Evolutionary conservation across 2,888 invertebrate genomes (phyloP).

Genomic region (Euzophera pinguis): DNA sequence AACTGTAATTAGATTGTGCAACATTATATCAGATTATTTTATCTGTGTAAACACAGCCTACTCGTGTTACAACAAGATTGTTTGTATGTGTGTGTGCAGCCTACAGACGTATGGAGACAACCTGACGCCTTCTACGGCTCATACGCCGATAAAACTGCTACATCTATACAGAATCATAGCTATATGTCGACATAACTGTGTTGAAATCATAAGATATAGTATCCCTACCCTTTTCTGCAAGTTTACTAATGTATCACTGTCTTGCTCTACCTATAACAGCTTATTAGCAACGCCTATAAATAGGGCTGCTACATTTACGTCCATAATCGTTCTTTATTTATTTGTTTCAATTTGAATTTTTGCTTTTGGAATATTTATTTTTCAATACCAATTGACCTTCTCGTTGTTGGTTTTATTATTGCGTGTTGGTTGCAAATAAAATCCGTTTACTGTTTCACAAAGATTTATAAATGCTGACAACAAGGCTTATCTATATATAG

Average conservation of each 20-base stretch:
- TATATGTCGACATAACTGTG: slow-evolving; percentile 19
- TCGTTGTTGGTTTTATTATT: too few relatives aligned
- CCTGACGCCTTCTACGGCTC: slow-evolving; percentile 47
- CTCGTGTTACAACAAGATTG: slow-evolving; percentile 6
- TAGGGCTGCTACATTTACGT: too few relatives aligned
- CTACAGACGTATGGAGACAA: slow-evolving; percentile 35
- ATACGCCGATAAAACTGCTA: slow-evolving; percentile 33
- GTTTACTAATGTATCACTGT: background rate
- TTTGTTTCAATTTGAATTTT: too few relatives aligned
- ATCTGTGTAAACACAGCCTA: slow-evolving; percentile 5
- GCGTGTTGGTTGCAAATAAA: too few relatives aligned
- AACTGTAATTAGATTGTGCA: background rate
- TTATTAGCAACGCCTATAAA: background rate
- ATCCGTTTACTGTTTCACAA: too few relatives aligned
- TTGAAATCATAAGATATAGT: slow-evolving; percentile 21
- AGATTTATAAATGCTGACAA: too few relatives aligned
- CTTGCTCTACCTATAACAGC: background rate
- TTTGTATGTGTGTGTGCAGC: slow-evolving; percentile 3
- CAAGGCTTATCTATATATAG: too few relatives aligned
- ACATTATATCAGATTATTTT: background rate
- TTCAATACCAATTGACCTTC: too few relatives aligned
- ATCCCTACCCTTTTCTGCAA: slow-evolving; percentile 1
- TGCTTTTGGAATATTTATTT: too few relatives aligned
- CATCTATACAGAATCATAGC: slow-evolving; percentile 17
- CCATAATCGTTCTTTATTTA: too few relatives aligned